Percentiles rank a stretch among this genome's conserved stretches.
Evolutionary conservation across 2,888 invertebrate species (phyloP).

Genomic region (Cetonia aurata): DNA sequence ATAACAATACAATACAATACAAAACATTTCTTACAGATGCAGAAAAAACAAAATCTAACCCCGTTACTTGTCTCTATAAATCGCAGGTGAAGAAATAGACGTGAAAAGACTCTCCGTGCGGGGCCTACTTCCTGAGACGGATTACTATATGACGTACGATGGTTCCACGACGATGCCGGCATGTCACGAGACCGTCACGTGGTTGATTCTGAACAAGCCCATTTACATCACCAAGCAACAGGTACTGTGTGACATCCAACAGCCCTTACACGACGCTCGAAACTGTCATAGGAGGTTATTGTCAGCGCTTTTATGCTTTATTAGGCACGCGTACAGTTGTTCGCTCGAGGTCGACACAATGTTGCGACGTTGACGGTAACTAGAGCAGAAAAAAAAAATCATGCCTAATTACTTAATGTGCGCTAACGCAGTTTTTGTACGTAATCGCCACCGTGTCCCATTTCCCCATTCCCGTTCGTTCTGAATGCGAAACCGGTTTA

Average conservation of each 20-base stretch:
- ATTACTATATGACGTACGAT: constrained; percentile 98
- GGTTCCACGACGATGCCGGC: constrained; percentile 97
- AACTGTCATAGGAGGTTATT: constrained; percentile 50
- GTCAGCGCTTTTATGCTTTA: constrained; percentile 40
- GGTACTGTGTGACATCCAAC: constrained; percentile 69
- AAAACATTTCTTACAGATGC: constrained; percentile 4
- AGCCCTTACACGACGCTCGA: constrained; percentile 49
- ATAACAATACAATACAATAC: constrained; percentile 31
- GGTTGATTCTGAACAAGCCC: constrained; percentile 98
- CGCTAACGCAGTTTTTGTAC: constrained; percentile 10
- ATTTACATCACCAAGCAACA: constrained; percentile 98
- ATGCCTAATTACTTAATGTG: constrained; percentile 26
- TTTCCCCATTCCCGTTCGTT: neutral
- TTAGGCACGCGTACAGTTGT: constrained; percentile 35
- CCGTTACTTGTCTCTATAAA: constrained; percentile 35
- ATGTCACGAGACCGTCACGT: constrained; percentile 98
- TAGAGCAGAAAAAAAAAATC: constrained; percentile 12
- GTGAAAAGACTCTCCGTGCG: constrained; percentile 88
- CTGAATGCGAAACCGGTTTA: neutral
- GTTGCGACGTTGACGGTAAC: neutral
- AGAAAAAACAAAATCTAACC: constrained; percentile 3
- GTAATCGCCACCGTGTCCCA: constrained; percentile 1
- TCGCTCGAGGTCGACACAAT: constrained; percentile 12
- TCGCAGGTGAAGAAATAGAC: constrained; percentile 81
- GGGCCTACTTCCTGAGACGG: constrained; percentile 91